phyloP scores from a whole-genome alignment of 53 echinoderm and acorn worm species.

The Arbacia lixula region DNA sequence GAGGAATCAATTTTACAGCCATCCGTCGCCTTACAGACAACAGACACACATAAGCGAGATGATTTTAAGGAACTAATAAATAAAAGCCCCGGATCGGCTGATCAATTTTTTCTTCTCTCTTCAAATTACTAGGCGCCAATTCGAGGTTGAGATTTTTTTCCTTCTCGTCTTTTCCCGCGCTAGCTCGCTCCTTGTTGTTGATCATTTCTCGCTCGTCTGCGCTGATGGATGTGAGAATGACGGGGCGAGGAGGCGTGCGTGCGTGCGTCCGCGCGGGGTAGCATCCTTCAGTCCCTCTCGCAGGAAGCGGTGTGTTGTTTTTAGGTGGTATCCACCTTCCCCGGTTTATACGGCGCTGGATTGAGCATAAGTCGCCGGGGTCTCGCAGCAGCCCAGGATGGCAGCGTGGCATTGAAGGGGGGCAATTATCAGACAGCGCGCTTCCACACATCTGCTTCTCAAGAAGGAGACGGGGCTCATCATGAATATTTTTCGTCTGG shows the following conservation, averaged over 20 bases:
- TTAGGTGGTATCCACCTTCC: not conserved
- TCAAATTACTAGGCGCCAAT: constrained; percentile 56
- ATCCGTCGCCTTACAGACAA: constrained; percentile 38
- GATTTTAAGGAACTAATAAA: constrained; percentile 31
- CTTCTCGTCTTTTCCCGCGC: not conserved
- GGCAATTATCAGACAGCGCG: constrained; percentile 5
- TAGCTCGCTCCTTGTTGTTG: not conserved
- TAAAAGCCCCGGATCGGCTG: constrained; percentile 33
- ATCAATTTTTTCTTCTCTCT: constrained; percentile 34
- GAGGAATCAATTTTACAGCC: constrained; percentile 59
- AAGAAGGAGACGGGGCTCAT: not conserved
- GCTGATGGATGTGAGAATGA: constrained; percentile 11
- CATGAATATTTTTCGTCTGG: not conserved
- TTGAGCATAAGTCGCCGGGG: not conserved
- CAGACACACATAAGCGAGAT: constrained; percentile 28
- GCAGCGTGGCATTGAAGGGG: not conserved
- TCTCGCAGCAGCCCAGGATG: too few relatives aligned
- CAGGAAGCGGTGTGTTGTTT: constrained; percentile 52
- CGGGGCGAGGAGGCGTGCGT: not conserved
- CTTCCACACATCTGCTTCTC: constrained; percentile 25
- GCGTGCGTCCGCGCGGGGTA: not conserved
- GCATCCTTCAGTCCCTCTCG: constrained; percentile 1
- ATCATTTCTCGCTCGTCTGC: constrained; percentile 40
- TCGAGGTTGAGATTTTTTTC: constrained; percentile 57
- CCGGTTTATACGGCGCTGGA: too few relatives aligned